A percentile compares a stretch with the other conserved stretches of the same genome.
phyloP scores from a whole-genome alignment of 2,113 vertebrate species.

The Corythornis cristatus region DNA sequence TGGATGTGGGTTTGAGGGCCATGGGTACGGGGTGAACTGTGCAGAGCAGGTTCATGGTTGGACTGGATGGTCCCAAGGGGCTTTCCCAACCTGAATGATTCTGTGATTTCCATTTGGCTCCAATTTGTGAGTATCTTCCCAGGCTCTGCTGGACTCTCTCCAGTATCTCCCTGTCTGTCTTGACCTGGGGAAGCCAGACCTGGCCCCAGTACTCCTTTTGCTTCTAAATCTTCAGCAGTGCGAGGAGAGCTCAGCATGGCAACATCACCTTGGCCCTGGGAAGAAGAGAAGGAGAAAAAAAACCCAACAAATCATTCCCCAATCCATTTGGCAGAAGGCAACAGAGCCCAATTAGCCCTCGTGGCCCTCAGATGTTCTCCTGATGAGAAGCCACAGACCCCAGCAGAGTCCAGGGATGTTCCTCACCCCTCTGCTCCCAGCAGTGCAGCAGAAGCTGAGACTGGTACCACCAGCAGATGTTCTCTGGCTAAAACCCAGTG shows the following conservation, averaged over 20 bases:
- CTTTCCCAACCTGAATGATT: no score
- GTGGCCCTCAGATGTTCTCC: slow-evolving; percentile 46
- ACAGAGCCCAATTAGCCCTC: background rate
- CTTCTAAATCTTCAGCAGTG: background rate
- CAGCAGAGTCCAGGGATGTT: slow-evolving; percentile 1
- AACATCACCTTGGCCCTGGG: background rate
- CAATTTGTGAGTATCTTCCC: no score
- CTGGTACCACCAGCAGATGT: slow-evolving; percentile 35
- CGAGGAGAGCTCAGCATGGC: background rate
- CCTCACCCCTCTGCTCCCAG: background rate
- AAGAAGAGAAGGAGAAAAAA: background rate
- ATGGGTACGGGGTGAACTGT: no score
- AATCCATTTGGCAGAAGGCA: background rate
- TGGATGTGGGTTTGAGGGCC: no score
- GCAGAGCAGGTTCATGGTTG: no score
- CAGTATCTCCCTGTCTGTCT: background rate
- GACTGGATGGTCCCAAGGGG: no score
- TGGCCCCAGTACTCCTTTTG: background rate
- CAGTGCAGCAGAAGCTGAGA: background rate
- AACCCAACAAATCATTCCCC: background rate
- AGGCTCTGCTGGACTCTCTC: no score
- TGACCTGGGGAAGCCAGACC: background rate
- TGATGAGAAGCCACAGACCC: slow-evolving; percentile 1
- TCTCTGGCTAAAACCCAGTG: slow-evolving; percentile 4
- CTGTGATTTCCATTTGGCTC: no score